Base-by-base conservation (phyloP, 2,888 invertebrate species). In the Eurytoma californica region DNA sequence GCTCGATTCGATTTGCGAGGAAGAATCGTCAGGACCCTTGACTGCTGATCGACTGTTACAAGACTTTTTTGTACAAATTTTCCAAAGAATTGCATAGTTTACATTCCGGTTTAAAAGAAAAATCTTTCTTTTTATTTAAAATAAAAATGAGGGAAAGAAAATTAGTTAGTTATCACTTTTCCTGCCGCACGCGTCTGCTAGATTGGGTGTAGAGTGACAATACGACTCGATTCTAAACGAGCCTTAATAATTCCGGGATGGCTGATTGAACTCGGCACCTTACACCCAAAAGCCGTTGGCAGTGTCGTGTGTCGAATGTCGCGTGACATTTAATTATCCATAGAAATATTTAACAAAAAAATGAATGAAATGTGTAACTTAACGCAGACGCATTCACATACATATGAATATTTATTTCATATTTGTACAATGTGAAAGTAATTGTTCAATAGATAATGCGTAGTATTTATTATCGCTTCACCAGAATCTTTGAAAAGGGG, bases 141-240 rank as follows among this genome's bases (percentile, higher is more conserved):
- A 77, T 63, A 39, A 77, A 79, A 51, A 78, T 66, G 72, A 68
- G 68, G 74, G 60, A 82, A 69, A 84, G 85, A 86, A 65, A 30
- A 70, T 57, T 63, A 58, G 20, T 58, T 70, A 66, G 39, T 53
- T 47, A 61, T 30, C 18, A 77, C 60, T 86, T 87, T 87, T 87
- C 84, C 85, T 85, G 86, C 85, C 85, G 84, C 84, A 85, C 68
- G 82, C 83, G 84, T 86, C 82, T 86, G 83, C 83, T 83, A 84
- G 83, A 61, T 72, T 76, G 79, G 58, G 66, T 70, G 77, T 82
- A 76, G 72, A 80, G 80, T 75, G 82, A 83, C 82, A 82, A 83
- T 83, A 79, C 80, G 53, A 74, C 81, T 84, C 82, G 73, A 81
- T 72, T 81, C 30, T 82, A 82, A 81, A 83, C 72, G 79, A 78